phyloP scores from a whole-genome alignment of 2,888 invertebrate genomes.

The Epirrhoe tristata region DNA sequence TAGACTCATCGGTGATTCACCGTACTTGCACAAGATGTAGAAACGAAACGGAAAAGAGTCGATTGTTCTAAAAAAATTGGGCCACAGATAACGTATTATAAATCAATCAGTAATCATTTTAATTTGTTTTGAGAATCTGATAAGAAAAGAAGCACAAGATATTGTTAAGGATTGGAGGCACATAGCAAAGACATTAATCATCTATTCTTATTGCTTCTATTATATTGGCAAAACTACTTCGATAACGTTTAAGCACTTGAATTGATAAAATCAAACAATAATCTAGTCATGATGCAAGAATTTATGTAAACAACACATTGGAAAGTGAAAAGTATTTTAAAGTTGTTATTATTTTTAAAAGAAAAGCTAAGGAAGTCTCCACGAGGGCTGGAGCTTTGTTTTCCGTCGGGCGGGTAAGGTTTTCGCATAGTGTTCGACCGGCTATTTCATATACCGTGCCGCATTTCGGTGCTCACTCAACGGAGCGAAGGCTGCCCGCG shows the following conservation, averaged over 20 bases:
- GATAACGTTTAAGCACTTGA: slow-evolving; percentile 17
- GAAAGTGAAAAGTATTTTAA: slow-evolving; percentile 33
- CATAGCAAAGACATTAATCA: slow-evolving; percentile 14
- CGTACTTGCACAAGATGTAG: slow-evolving; percentile 74
- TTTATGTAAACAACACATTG: slow-evolving; percentile 13
- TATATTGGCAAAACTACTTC: slow-evolving; percentile 7
- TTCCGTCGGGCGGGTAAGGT: slow-evolving; percentile 75
- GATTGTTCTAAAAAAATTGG: slow-evolving; percentile 31
- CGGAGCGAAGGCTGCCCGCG: slow-evolving; percentile 81
- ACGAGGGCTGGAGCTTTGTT: slow-evolving; percentile 66
- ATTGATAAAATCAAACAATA: slow-evolving; percentile 36
- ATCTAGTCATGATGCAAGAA: slow-evolving; percentile 40
- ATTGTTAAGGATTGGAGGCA: not conserved
- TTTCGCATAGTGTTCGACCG: slow-evolving; percentile 82
- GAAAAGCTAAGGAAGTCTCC: slow-evolving; percentile 62
- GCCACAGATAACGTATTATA: not conserved
- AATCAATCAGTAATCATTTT: not conserved
- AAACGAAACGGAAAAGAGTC: slow-evolving; percentile 67
- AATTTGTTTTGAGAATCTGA: not conserved
- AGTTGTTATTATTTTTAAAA: slow-evolving; percentile 25
- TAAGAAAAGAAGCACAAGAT: not conserved
- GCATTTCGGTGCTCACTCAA: slow-evolving; percentile 85
- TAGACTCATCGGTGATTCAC: slow-evolving; percentile 85
- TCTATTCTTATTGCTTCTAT: not conserved
- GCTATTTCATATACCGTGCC: slow-evolving; percentile 83